Evolutionary conservation across 2,797 vertebrate genomes (phyloP), one percentile per base, ranked within the genome.

Genomic region (Cossypha polioptera): DNA sequence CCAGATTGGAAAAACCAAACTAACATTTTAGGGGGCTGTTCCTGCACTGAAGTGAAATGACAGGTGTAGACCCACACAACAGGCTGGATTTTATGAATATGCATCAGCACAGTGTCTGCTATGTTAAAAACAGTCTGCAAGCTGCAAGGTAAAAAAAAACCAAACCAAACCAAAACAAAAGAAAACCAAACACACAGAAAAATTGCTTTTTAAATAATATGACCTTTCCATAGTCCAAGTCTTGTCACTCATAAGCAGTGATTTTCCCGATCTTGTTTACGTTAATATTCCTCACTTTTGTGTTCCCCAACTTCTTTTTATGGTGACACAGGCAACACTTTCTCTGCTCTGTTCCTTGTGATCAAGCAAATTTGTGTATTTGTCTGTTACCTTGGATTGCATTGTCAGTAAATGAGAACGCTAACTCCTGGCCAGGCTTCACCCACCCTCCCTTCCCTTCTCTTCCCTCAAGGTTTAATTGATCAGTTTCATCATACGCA

Each of bases 401-500:
- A 13, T n/a, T 80, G 42, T 76, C 57, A 62, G 68, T 59, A 86
- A 94, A 92, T 72, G 45, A 84, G 55, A 93, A 61, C 2, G 4
- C 73, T 90, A 58, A 89, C 54, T 92, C 55, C 67, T 86, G 51
- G 29, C 54, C 48, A 72, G 42, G n/a, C 50, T 90, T 90, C 68
- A 74, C 42, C 48, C 65, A 71, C 42, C 45, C 24, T 84, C 66
- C 33, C 22, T 78, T 84, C 66, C 33, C 22, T 78, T 87, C 48
- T n/a, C 96, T 91, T 98, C 97, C 96, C 96, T 77, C 95, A 92
- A 83, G 95, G 97, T 97, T 96, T 93, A 95, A 86, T 62, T 65
- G 76, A 92, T 97, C 42, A 24, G 90, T 99, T 99, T 99, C 98
- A 98, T 99, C 99, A 99, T 98, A 96, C 94, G 85, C 81, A 92